Conservation (phyloP, 2,888 invertebrate species). For the Dilophus febrilis region DNA sequence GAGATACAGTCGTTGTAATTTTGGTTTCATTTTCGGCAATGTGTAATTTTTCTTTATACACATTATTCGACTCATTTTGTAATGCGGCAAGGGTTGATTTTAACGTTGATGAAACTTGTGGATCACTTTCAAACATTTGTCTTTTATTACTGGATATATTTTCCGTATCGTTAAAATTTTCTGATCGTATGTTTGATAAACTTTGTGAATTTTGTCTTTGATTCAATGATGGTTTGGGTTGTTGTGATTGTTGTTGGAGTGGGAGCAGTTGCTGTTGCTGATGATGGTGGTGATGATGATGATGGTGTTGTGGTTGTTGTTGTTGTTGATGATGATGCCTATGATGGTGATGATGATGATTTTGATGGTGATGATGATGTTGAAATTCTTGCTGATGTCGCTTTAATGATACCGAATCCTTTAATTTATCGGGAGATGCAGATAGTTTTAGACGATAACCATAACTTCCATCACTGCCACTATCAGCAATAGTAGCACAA, state of each 20-base stretch:
- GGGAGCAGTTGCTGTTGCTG: conserved; percentile 22
- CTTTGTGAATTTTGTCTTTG: conserved; percentile 40
- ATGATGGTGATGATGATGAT: too few species aligned
- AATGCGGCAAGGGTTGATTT: conserved; percentile 36
- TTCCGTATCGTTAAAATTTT: conserved; percentile 12
- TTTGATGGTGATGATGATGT: too few species aligned
- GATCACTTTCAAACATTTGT: conserved; percentile 10
- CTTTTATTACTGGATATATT: not conserved
- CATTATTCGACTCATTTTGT: conserved; percentile 31
- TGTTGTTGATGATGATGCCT: too few species aligned
- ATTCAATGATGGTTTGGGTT: too few species aligned
- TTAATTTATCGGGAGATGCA: conserved; percentile 33
- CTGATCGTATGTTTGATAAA: conserved; percentile 42
- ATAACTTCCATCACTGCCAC: too few species aligned
- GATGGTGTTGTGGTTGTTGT: too few species aligned
- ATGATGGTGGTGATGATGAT: too few species aligned
- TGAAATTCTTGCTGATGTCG: too few species aligned
- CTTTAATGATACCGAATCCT: too few species aligned
- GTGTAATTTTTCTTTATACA: conserved; percentile 15
- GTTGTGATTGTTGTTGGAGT: conserved; percentile 15
- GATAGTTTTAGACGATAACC: conserved; percentile 36
- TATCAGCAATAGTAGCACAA: conserved; percentile 41
- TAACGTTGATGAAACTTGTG: conserved; percentile 15
- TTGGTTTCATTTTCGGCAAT: conserved; percentile 14
- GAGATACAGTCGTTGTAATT: conserved; percentile 8